Conservation (phyloP, 2,797 vertebrate species). For the Sebastolobus altivelis region DNA sequence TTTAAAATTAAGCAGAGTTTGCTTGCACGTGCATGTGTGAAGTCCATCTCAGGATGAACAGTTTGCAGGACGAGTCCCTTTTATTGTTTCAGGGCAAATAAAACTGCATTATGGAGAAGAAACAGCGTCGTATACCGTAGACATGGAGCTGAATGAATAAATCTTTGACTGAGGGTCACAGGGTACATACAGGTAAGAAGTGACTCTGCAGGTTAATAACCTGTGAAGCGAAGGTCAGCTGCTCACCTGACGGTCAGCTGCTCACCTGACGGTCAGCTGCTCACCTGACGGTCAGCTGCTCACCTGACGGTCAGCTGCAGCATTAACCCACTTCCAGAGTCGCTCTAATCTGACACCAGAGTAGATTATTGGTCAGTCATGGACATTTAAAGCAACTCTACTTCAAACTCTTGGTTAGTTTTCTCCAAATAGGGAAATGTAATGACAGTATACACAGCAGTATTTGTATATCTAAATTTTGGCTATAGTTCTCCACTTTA, state of each 20-base stretch:
- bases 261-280: conserved; percentile 35
- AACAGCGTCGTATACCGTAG: too few relatives aligned
- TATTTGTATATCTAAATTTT: background rate
- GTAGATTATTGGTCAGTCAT: conserved; percentile 25
- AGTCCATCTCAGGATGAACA: too few relatives aligned
- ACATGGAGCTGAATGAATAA: too few relatives aligned
- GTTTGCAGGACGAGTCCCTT: too few relatives aligned
- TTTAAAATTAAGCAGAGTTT: too few relatives aligned
- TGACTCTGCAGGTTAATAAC: background rate
- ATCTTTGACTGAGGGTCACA: too few relatives aligned
- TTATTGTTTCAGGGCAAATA: too few relatives aligned
- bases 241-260: conserved; percentile 30
- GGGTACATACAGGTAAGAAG: background rate
- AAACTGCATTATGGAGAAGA: too few relatives aligned
- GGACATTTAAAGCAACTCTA: background rate
- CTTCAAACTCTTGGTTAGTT: too few relatives aligned
- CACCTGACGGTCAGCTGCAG: conserved; percentile 35
- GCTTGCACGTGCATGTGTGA: too few relatives aligned
- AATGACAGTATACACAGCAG: background rate
- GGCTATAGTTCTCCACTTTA: background rate
- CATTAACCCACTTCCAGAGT: conserved; percentile 57
- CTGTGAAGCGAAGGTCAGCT: conserved; percentile 12
- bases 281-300: conserved; percentile 38
- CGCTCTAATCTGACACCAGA: conserved; percentile 40
- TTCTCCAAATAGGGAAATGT: background rate